phyloP scores from a whole-genome alignment of 53 echinoderm and acorn worm species.

The Arbacia lixula region DNA sequence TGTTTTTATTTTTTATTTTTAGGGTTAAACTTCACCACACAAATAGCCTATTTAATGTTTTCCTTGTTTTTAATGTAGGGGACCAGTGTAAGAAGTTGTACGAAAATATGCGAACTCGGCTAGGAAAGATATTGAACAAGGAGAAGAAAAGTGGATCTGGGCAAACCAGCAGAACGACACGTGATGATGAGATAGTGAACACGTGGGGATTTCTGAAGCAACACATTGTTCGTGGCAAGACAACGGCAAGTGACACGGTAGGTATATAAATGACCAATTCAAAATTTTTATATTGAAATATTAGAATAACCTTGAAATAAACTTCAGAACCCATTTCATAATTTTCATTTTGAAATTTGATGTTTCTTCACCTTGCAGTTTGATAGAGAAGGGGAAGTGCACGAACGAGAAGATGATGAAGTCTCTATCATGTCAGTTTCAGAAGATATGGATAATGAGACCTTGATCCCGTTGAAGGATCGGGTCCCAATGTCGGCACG shows the following conservation, averaged over 20 bases:
- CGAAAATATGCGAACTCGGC: constrained; percentile 19
- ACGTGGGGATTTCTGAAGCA: constrained; percentile 25
- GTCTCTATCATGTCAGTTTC: constrained; percentile 23
- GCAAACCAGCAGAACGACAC: constrained; percentile 23
- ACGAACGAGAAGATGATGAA: constrained; percentile 26
- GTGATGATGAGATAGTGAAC: constrained; percentile 20
- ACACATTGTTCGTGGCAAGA: constrained; percentile 26
- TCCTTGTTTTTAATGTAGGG: constrained; percentile 16
- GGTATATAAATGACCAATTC: constrained; percentile 23
- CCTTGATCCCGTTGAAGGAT: constrained; percentile 24
- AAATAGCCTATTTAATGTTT: constrained; percentile 24
- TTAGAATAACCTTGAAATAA: constrained; percentile 26
- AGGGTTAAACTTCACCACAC: constrained; percentile 26
- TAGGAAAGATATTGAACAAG: constrained; percentile 4
- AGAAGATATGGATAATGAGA: constrained; percentile 26
- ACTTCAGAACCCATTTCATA: constrained; percentile 17
- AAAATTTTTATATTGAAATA: constrained; percentile 19
- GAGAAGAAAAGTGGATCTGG: constrained; percentile 30
- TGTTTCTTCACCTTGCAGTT: constrained; percentile 26
- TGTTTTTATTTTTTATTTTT: constrained; percentile 14
- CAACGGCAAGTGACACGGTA: constrained; percentile 22
- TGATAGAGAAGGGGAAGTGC: constrained; percentile 26
- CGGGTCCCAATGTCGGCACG: constrained; percentile 22
- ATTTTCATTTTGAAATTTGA: constrained; percentile 6
- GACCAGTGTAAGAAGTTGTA: constrained; percentile 38